phyloP scores from a whole-genome alignment of 2,797 vertebrate genomes.

The Limosa lapponica region DNA sequence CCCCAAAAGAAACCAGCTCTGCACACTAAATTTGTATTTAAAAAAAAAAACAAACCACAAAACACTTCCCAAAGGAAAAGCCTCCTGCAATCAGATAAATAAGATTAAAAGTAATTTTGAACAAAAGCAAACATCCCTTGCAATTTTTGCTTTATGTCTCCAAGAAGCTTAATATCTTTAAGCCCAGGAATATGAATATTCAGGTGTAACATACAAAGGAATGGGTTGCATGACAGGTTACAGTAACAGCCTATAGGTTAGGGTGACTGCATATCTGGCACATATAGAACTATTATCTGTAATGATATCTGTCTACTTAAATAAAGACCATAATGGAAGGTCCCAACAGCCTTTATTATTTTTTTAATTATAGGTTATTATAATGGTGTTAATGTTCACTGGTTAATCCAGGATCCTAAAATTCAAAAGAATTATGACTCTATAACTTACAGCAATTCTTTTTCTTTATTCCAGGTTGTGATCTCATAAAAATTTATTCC shows the following conservation, averaged over 20 bases:
- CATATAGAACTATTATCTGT: constrained; percentile 30
- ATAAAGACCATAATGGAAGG: constrained; percentile 39
- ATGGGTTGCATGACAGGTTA: constrained; percentile 51
- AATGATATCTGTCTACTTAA: constrained; percentile 56
- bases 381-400: constrained; percentile 40
- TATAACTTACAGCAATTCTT: constrained; percentile 63
- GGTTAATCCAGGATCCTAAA: constrained; percentile 53
- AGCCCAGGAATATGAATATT: not conserved
- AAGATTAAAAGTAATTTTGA: constrained; percentile 34
- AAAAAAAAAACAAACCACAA: not conserved
- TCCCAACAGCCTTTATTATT: constrained; percentile 56
- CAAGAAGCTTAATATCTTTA: constrained; percentile 30
- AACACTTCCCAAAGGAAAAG: constrained; percentile 56
- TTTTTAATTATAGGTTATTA: constrained; percentile 67
- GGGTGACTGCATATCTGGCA: constrained; percentile 39
- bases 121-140: not conserved
- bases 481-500: constrained; percentile 42
- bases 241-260: constrained; percentile 53
- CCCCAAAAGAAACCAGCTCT: constrained; percentile 77
- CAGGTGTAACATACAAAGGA: not conserved
- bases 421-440: constrained; percentile 50
- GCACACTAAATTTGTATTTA: constrained; percentile 56
- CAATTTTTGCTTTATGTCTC: constrained; percentile 4
- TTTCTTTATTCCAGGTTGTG: constrained; percentile 60
- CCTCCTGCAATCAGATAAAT: constrained; percentile 39